Conservation (phyloP, 2,797 vertebrate genomes). For the Takifugu ocellatus region DNA sequence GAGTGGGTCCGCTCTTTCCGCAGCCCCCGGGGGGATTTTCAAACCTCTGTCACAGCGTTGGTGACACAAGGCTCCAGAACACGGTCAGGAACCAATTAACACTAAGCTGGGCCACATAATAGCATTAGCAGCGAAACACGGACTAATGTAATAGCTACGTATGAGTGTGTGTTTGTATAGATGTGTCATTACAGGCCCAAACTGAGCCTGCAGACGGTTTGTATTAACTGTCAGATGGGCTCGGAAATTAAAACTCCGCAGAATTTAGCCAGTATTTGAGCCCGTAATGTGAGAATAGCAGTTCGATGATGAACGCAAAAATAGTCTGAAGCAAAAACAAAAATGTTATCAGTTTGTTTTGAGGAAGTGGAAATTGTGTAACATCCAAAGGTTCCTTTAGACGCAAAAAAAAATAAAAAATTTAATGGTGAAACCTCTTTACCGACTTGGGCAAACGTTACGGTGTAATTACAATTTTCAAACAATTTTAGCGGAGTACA, state of each 20-base stretch:
- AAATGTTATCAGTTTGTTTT: no score
- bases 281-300: neutral
- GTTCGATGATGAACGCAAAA: neutral
- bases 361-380: no score
- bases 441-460: no score
- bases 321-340: no score
- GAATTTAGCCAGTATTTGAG: neutral
- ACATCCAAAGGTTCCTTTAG: no score
- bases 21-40: slow-evolving; percentile 64
- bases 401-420: no score
- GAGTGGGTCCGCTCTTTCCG: slow-evolving; percentile 49
- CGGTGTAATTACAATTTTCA: neutral
- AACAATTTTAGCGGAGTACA: no score
- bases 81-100: slow-evolving; percentile 70
- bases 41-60: slow-evolving; percentile 56
- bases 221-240: neutral
- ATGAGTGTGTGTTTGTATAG: slow-evolving; percentile 14
- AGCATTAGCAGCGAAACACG: slow-evolving; percentile 53
- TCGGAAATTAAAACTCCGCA: neutral
- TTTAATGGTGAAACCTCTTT: no score
- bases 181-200: neutral
- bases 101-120: slow-evolving; percentile 66
- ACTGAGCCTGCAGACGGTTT: neutral
- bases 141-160: slow-evolving; percentile 26
- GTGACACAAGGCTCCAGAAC: slow-evolving; percentile 57